A percentile compares a stretch with the other conserved stretches of the same genome.
phyloP scores from a whole-genome alignment of 2,888 invertebrate genomes.

The Rhagonycha lutea region DNA sequence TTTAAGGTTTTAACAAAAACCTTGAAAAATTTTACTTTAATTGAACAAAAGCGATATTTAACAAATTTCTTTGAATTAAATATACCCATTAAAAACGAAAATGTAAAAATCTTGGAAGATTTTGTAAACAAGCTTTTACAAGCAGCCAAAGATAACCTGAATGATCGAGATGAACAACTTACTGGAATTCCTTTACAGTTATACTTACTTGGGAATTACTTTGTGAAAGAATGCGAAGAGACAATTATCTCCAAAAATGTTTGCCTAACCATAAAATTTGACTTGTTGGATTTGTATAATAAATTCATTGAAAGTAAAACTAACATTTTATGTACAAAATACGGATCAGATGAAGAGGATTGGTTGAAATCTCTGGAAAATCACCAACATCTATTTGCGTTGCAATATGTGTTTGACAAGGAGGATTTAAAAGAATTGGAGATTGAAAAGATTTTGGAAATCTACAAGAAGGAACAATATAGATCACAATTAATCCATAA shows the following conservation, averaged over 20 bases:
- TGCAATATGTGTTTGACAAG: background rate
- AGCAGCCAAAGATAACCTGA: background rate
- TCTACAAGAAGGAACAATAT: background rate
- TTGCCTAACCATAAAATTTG: no score
- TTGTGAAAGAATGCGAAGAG: no score
- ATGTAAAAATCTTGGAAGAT: background rate
- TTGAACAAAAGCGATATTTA: background rate
- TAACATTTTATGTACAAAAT: background rate
- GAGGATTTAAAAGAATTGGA: background rate
- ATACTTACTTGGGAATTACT: no score
- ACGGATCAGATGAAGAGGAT: background rate
- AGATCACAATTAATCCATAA: background rate
- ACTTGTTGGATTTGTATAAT: no score
- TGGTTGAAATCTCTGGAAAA: background rate
- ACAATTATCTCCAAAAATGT: no score
- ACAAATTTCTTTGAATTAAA: background rate
- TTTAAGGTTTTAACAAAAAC: background rate
- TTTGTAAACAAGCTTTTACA: background rate
- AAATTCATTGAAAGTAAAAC: no score
- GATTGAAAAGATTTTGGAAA: background rate
- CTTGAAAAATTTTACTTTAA: background rate
- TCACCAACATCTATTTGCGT: background rate
- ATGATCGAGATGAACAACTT: background rate
- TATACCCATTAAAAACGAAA: background rate
- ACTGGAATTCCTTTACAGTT: no score